A percentile compares a stretch with the other conserved stretches of the same genome.
Conservation (phyloP, 2,797 vertebrate genomes). For the Ispidina lecontei region DNA sequence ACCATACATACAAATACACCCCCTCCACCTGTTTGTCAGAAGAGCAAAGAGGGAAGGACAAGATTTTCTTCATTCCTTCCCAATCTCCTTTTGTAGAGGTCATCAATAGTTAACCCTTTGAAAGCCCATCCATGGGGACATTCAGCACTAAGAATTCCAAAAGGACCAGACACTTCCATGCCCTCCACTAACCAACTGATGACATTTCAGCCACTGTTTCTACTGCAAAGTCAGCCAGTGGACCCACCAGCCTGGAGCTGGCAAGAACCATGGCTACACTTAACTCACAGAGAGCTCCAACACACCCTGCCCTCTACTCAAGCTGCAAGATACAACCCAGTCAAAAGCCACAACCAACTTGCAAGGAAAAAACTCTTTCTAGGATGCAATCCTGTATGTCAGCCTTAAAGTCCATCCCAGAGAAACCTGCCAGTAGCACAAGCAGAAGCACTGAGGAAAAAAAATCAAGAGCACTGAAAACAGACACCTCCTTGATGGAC, state of each 20-base stretch:
- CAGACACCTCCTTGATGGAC: neutral
- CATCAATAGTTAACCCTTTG: neutral
- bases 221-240: neutral
- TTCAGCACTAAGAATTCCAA: neutral
- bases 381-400: neutral
- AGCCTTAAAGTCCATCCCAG: neutral
- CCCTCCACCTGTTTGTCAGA: neutral
- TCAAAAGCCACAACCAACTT: neutral
- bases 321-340: neutral
- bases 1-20: neutral
- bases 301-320: neutral
- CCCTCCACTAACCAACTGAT: neutral
- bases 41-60: neutral
- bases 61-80: neutral
- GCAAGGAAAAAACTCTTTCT: neutral
- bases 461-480: neutral
- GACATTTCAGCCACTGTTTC: neutral
- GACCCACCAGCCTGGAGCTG: neutral
- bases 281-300: fast-evolving
- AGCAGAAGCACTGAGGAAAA: neutral
- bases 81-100: neutral
- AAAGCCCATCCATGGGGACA: fast-evolving
- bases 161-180: fast-evolving
- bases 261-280: fast-evolving
- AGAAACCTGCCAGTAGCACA: fast-evolving